Percentiles rank a stretch among this genome's conserved stretches.
Conservation (phyloP, 2,113 vertebrate genomes). For the Atlantisia rogersi region DNA sequence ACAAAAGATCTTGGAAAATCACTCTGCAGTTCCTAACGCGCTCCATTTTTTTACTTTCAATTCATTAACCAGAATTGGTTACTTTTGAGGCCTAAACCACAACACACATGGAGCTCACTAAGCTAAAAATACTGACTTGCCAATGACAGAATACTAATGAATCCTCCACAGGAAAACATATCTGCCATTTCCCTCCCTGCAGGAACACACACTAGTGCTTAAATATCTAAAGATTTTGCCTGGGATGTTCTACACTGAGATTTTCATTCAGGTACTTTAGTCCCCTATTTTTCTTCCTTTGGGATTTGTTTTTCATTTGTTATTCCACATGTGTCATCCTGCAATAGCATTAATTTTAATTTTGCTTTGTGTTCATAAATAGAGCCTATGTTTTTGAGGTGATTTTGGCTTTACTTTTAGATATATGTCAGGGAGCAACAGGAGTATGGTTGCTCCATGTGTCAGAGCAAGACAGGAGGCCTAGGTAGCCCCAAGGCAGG, state of each 20-base stretch:
- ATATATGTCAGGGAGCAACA: neutral
- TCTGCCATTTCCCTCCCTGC: slow-evolving; percentile 1
- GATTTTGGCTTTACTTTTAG: neutral
- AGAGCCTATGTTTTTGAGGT: neutral
- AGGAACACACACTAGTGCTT: neutral
- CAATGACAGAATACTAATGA: slow-evolving; percentile 26
- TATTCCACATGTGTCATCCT: neutral
- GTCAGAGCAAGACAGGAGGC: neutral
- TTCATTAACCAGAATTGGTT: neutral
- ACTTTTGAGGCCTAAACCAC: slow-evolving; percentile 27
- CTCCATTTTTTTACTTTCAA: neutral
- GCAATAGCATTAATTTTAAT: neutral
- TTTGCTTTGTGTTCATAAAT: neutral
- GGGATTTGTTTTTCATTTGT: neutral
- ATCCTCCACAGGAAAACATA: slow-evolving; percentile 29
- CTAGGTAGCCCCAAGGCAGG: neutral
- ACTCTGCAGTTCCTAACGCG: neutral
- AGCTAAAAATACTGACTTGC: slow-evolving; percentile 22
- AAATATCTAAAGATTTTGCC: neutral
- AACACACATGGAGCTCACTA: neutral
- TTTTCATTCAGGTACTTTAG: neutral
- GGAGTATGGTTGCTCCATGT: neutral
- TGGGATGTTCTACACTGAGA: neutral
- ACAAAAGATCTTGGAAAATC: neutral
- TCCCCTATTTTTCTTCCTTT: neutral